Conservation (phyloP, 1,140 invertebrate species). For the Tetramorium parvispinum region DNA sequence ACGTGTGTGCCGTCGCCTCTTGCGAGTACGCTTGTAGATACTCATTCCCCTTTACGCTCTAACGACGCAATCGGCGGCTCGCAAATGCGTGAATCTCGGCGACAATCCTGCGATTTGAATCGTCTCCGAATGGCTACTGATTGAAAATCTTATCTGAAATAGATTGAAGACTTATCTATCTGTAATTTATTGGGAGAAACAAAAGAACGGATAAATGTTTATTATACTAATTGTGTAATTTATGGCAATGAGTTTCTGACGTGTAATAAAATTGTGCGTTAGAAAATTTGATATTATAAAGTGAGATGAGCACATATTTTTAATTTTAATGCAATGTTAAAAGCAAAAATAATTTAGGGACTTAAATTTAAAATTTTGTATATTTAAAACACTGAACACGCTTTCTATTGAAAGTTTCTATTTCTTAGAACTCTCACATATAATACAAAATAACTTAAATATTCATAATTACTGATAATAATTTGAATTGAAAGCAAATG, state of each 20-base stretch:
- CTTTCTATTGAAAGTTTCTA: background rate
- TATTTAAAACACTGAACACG: background rate
- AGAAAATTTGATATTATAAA: background rate
- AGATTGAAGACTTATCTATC: too few species aligned
- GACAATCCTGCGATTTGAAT: background rate
- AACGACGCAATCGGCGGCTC: conserved; percentile 65
- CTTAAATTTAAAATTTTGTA: background rate
- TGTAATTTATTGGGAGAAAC: background rate
- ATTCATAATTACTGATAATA: background rate
- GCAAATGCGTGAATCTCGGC: conserved; percentile 53
- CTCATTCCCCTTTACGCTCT: conserved; percentile 39
- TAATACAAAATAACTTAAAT: background rate
- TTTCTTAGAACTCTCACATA: background rate
- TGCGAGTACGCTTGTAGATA: conserved; percentile 49
- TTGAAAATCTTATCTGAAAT: background rate
- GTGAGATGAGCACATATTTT: background rate
- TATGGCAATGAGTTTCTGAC: background rate
- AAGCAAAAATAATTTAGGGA: too few species aligned
- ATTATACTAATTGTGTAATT: background rate
- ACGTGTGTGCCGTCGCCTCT: conserved; percentile 52
- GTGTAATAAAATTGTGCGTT: background rate
- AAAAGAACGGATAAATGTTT: background rate
- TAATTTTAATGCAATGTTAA: background rate
- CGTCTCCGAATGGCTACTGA: background rate
- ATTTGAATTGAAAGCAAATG: background rate